Evolutionary conservation across 2,113 vertebrate genomes (phyloP).

Genomic region (Chrysochloris asiatica): DNA sequence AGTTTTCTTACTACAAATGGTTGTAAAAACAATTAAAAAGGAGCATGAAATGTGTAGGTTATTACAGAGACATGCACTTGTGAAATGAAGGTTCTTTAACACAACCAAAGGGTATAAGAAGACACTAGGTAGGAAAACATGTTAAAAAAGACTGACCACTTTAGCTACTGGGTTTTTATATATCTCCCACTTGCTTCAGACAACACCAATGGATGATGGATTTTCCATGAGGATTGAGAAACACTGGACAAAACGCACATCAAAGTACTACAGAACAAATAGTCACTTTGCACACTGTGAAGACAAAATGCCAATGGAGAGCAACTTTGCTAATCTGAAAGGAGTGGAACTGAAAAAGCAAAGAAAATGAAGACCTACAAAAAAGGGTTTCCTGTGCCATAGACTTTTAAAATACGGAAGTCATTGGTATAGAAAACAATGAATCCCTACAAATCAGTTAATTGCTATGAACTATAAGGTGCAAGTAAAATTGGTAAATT

Average conservation of each 20-base stretch:
- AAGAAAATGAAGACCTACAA: constrained; percentile 64
- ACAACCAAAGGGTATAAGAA: constrained; percentile 58
- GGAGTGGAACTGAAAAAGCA: constrained; percentile 64
- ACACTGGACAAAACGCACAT: constrained; percentile 60
- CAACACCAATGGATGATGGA: constrained; percentile 53
- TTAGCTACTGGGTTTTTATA: constrained; percentile 68
- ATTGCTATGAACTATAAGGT: constrained; percentile 84
- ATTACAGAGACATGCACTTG: constrained; percentile 41
- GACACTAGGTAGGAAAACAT: constrained; percentile 62
- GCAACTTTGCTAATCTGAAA: constrained; percentile 40
- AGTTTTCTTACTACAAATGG: constrained; percentile 47
- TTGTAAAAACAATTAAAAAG: constrained; percentile 60
- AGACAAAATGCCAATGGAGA: constrained; percentile 63
- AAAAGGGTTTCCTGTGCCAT: constrained; percentile 74
- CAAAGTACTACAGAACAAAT: constrained; percentile 53
- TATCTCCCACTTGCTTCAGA: constrained; percentile 61
- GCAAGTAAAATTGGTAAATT: constrained; percentile 79
- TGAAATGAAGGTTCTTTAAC: constrained; percentile 56
- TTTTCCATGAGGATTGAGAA: constrained; percentile 50
- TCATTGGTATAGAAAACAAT: constrained; percentile 82
- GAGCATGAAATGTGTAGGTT: constrained; percentile 18
- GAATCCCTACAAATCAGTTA: constrained; percentile 80
- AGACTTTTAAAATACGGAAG: constrained; percentile 76
- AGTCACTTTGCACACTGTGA: constrained; percentile 61
- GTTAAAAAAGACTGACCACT: constrained; percentile 60